These are phyloP conservation scores for Parazoanthus swiftii DNA, from an alignment of 92 coral and sea anemone species.

Conservation along the genomic window DNA sequence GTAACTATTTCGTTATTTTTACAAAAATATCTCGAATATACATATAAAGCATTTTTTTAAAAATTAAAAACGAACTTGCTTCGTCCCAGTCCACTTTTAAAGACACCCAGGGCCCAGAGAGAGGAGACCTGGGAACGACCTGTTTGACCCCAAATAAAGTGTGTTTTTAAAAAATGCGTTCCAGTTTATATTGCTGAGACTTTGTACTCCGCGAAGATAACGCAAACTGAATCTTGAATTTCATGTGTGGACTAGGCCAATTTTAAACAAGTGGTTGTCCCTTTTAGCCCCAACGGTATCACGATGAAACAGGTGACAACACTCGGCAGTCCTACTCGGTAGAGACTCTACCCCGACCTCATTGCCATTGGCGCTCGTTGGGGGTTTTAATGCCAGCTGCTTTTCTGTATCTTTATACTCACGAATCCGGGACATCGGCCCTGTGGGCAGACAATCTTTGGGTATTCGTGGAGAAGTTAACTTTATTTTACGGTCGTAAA, in stretches of 20 bases:
- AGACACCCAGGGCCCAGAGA: too few species aligned
- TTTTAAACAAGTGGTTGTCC: background rate
- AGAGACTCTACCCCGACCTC: background rate
- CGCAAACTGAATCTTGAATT: background rate
- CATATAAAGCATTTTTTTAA: too few species aligned
- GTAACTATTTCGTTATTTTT: too few species aligned
- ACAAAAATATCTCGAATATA: too few species aligned
- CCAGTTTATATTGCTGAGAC: background rate
- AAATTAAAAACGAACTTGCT: too few species aligned
- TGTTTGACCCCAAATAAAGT: too few species aligned
- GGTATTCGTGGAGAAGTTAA: constrained; percentile 6
- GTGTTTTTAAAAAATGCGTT: too few species aligned
- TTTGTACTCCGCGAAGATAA: background rate
- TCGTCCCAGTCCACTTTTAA: too few species aligned
- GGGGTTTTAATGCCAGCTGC: background rate
- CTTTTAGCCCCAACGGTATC: background rate
- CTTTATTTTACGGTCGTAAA: background rate
- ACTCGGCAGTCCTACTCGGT: background rate
- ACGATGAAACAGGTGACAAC: background rate
- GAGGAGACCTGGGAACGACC: too few species aligned
- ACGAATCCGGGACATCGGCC: background rate
- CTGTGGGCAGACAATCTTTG: background rate
- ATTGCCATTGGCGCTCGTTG: background rate
- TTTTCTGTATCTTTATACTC: background rate
- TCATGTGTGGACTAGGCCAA: background rate